These are phyloP conservation scores for Agriopis aurantiaria DNA, from an alignment of 2,888 invertebrate genomes.

Conservation along the genomic window DNA sequence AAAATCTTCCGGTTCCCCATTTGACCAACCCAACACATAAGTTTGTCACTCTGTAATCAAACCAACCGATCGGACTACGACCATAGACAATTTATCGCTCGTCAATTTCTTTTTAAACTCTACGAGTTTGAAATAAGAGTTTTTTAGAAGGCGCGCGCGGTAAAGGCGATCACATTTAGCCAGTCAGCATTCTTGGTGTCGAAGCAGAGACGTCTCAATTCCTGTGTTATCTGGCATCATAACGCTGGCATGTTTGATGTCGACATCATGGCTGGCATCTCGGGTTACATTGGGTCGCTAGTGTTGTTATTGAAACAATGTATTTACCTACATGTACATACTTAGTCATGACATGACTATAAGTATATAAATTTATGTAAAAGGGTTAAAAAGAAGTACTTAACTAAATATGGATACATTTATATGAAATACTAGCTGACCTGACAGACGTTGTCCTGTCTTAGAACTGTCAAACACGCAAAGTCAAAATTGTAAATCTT, in stretches of 20 bases:
- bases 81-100: conserved; percentile 35
- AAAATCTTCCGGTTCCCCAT: neutral
- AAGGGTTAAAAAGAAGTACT: too few relatives aligned
- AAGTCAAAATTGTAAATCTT: too few relatives aligned
- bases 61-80: conserved; percentile 62
- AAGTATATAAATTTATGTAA: too few relatives aligned
- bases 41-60: conserved; percentile 62
- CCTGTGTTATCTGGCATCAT: conserved; percentile 72
- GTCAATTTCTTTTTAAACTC: conserved; percentile 45
- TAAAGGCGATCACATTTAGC: conserved; percentile 33
- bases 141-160: conserved; percentile 30
- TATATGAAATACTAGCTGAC: too few relatives aligned
- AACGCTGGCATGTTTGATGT: conserved; percentile 54
- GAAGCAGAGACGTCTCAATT: conserved; percentile 76
- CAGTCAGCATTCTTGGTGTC: conserved; percentile 72
- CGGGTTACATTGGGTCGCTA: conserved; percentile 40
- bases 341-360: neutral
- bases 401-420: too few relatives aligned
- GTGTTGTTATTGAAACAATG: conserved; percentile 18
- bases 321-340: neutral
- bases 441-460: too few relatives aligned
- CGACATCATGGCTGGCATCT: conserved; percentile 42
- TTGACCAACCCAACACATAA: neutral
- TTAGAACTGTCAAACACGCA: too few relatives aligned
- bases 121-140: conserved; percentile 44